Percentiles rank a stretch among this genome's conserved stretches.
phyloP scores from a whole-genome alignment of 2,888 invertebrate genomes.

The Orchesellides sinensis region DNA sequence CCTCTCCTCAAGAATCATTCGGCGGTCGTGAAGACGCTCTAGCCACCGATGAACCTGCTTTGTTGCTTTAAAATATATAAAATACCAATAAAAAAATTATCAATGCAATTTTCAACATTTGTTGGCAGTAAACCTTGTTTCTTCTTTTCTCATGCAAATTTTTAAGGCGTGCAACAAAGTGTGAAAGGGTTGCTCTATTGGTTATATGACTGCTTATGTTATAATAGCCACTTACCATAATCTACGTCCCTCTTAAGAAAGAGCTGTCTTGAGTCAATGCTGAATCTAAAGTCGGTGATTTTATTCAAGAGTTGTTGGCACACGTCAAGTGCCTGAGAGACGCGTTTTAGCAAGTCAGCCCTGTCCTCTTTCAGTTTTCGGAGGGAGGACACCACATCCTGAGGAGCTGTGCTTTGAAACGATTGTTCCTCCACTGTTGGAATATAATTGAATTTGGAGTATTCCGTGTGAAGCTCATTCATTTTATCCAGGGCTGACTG shows the following conservation, averaged over 20 bases:
- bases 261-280: conserved; percentile 68
- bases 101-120: neutral
- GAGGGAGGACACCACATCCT: conserved; percentile 45
- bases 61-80: conserved; percentile 79
- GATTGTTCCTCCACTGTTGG: conserved; percentile 42
- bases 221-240: conserved; percentile 40
- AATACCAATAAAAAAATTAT: neutral
- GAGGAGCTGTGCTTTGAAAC: conserved; percentile 17
- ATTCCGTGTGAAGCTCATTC: conserved; percentile 64
- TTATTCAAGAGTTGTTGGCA: conserved; percentile 65
- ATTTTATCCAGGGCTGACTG: conserved; percentile 56
- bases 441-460: conserved; percentile 62
- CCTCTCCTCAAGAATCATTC: conserved; percentile 83
- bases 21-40: conserved; percentile 85
- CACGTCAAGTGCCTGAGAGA: conserved; percentile 57
- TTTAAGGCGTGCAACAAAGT: neutral
- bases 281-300: conserved; percentile 63
- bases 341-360: conserved; percentile 56
- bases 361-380: conserved; percentile 60
- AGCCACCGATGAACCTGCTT: conserved; percentile 86
- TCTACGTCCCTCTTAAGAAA: conserved; percentile 65
- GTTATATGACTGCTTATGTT: neutral
- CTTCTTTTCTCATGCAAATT: neutral
- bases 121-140: conserved; percentile 4
- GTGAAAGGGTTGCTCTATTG: neutral